These are phyloP conservation scores for Strigamia maritima DNA, from an alignment of 2,888 invertebrate genomes.

Conservation along the genomic window DNA sequence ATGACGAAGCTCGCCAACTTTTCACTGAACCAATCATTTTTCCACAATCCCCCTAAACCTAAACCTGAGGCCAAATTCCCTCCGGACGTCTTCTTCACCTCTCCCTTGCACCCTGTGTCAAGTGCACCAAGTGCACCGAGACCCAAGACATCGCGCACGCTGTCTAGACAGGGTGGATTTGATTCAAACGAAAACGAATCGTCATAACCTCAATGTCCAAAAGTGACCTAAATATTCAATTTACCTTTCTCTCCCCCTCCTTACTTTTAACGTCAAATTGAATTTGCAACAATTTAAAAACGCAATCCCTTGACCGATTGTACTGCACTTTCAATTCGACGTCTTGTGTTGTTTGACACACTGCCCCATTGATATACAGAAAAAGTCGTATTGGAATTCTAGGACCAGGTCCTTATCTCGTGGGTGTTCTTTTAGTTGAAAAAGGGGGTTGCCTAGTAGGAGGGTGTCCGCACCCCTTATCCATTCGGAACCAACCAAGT, in stretches of 20 bases:
- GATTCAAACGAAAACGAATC: background rate
- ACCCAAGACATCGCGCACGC: background rate
- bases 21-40: constrained; percentile 3
- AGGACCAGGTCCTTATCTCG: constrained; percentile 27
- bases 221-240: background rate
- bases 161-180: background rate
- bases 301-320: background rate
- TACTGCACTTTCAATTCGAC: background rate
- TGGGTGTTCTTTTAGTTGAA: constrained; percentile 31
- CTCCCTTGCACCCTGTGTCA: background rate
- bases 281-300: background rate
- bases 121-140: background rate
- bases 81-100: constrained; percentile 5
- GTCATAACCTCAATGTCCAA: no score
- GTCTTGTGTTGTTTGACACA: background rate
- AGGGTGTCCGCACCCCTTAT: constrained; percentile 31
- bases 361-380: background rate
- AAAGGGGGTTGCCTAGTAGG: constrained; percentile 29
- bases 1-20: background rate
- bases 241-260: background rate
- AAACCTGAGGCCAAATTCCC: background rate
- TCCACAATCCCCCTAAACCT: background rate
- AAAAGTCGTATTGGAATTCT: background rate
- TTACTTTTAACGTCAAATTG: background rate
- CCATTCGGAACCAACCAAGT: constrained; percentile 27